Evolutionary conservation across 23 tunicate genomes (phyloP).

Genomic region (Corella eumyota): DNA sequence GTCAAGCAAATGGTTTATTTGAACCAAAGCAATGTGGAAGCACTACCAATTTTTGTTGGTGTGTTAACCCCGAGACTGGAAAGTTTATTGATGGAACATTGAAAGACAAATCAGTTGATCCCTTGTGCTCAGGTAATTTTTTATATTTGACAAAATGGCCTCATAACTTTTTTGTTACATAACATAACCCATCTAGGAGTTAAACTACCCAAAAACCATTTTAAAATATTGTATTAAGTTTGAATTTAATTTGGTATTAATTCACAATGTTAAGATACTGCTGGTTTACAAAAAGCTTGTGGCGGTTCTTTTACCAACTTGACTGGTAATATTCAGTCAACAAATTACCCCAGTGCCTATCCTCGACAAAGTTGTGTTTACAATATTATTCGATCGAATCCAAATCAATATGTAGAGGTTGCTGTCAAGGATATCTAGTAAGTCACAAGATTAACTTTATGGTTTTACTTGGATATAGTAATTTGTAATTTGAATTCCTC

Average conservation of each 20-base stretch:
- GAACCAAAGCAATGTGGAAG: constrained; percentile 27
- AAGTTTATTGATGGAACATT: background rate
- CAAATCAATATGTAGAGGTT: constrained; percentile 5
- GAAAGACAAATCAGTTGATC: too few relatives aligned
- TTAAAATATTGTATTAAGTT: background rate
- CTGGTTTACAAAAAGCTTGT: constrained; percentile 1
- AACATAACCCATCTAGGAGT: too few relatives aligned
- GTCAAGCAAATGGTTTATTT: constrained; percentile 6
- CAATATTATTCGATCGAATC: background rate
- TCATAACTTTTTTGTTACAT: too few relatives aligned
- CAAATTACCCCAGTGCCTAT: constrained; percentile 31
- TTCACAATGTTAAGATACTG: too few relatives aligned
- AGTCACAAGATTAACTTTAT: background rate
- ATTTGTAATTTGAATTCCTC: background rate
- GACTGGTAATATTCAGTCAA: constrained; percentile 31
- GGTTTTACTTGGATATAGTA: too few relatives aligned
- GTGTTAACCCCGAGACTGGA: constrained; percentile 31
- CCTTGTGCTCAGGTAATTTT: too few relatives aligned
- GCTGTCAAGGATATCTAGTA: constrained; percentile 4
- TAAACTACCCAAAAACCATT: too few relatives aligned
- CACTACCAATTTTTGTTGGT: constrained; percentile 32
- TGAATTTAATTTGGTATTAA: too few relatives aligned
- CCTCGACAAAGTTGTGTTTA: constrained; percentile 4
- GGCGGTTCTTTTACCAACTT: constrained; percentile 3
- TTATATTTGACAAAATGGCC: background rate